Evolutionary conservation across 2,113 vertebrate species (phyloP).

Genomic region (Argyrosomus japonicus): DNA sequence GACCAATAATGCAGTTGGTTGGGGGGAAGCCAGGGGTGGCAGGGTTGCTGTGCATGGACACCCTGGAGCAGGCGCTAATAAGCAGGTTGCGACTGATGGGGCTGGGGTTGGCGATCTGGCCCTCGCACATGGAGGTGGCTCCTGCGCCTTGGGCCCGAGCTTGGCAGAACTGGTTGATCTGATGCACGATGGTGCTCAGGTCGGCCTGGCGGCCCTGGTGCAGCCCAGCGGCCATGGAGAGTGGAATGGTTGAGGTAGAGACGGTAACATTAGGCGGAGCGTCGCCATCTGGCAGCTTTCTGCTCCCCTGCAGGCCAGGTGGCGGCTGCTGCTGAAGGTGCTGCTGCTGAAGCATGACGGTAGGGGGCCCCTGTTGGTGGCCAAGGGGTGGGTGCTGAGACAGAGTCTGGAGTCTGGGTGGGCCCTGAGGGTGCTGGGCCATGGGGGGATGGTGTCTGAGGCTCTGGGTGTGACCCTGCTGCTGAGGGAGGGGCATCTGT

Average conservation of each 20-base stretch:
- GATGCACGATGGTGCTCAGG: constrained; percentile 98
- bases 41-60: constrained; percentile 89
- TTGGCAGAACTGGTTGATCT: constrained; percentile 99
- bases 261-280: constrained; percentile 99
- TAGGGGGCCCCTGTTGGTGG: constrained; percentile 79
- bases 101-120: constrained; percentile 99
- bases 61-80: constrained; percentile 97
- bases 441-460: constrained; percentile 81
- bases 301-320: constrained; percentile 87
- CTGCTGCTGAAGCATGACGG: constrained; percentile 87
- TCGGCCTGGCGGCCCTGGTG: constrained; percentile 94
- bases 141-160: constrained; percentile 91
- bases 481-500: constrained; percentile 77
- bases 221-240: constrained; percentile 95
- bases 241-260: constrained; percentile 99
- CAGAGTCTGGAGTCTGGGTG: constrained; percentile 79
- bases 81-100: constrained; percentile 98
- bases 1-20: constrained; percentile 90
- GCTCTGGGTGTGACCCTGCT: constrained; percentile 77
- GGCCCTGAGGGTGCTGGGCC: constrained; percentile 81
- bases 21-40: constrained; percentile 70
- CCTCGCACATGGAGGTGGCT: constrained; percentile 97
- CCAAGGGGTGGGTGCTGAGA: constrained; percentile 77
- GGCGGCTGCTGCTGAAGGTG: constrained; percentile 85
- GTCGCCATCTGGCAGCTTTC: constrained; percentile 95